These are phyloP conservation scores for Cricetomys ansorgei DNA, from an alignment of 2,113 vertebrate species.

Conservation along the genomic window DNA sequence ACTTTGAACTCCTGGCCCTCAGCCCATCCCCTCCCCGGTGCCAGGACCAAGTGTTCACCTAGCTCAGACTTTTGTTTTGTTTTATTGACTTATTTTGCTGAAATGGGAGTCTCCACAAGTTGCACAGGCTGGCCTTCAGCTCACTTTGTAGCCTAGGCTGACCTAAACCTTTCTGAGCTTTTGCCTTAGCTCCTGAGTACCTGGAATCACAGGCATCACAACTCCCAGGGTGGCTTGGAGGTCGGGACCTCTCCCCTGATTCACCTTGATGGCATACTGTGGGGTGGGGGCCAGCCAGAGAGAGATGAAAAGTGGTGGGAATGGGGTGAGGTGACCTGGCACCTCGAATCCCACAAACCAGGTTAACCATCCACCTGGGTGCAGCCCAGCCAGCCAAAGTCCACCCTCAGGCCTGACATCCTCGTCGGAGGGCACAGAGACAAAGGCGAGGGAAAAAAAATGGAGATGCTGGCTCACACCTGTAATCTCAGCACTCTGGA, in stretches of 20 bases:
- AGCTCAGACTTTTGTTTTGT: neutral
- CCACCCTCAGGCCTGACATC: neutral
- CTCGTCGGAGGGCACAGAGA: neutral
- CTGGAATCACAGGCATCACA: neutral
- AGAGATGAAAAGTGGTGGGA: neutral
- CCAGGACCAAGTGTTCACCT: too few species aligned
- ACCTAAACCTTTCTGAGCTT: neutral
- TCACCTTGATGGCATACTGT: neutral
- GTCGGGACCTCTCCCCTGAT: neutral
- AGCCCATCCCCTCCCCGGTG: too few species aligned
- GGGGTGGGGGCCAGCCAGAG: too few species aligned
- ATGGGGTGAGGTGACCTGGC: neutral
- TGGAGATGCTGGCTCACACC: neutral
- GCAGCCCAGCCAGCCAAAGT: constrained; percentile 47
- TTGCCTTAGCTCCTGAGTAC: neutral
- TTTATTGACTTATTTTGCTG: neutral
- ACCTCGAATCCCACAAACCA: neutral
- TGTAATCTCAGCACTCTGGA: neutral
- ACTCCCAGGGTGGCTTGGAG: neutral
- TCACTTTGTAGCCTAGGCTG: neutral
- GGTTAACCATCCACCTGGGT: constrained; percentile 60
- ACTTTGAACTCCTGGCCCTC: neutral
- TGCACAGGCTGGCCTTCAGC: neutral
- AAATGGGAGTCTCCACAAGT: neutral
- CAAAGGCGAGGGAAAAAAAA: neutral